Evolutionary conservation across 2,888 invertebrate species (phyloP), one percentile per base, ranked within the genome.

Genomic region (Perdita meconis): DNA sequence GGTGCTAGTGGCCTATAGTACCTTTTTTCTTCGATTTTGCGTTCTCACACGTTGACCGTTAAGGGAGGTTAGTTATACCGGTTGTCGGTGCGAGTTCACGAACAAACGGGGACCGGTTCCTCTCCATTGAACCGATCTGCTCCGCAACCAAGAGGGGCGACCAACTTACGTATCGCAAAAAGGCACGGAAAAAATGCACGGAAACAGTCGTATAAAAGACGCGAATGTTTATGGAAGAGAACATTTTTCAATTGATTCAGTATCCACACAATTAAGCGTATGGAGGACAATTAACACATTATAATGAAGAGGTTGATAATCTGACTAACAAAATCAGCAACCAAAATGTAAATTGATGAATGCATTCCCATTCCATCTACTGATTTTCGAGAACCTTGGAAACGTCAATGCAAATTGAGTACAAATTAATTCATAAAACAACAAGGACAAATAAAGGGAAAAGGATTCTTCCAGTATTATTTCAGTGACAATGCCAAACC

Each of bases 61-160:
- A 88, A 83, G 87, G 80, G 81, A 89, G 89, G 89, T 89, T 87
- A 89, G 89, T 89, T 89, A 89, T 88, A 89, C 89, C 87, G 87
- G 88, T 89, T 88, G 81, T 53, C 78, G 81, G 74, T 79, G 67
- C 64, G 86, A 81, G 66, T 87, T 86, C 82, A 80, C 77, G 80
- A 86, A 81, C 84, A 83, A 84, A 80, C 75, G 75, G 60, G 71
- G 84, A 89, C 89, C 89, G 88, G 89, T 89, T 89, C 77, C 75
- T 76, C 77, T 82, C 83, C 89, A 88, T 88, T 87, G 86, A 82
- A 85, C 76, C 85, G 78, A 84, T 77, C 74, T 74, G 26, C 57
- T 50, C 78, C 44, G 34, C 47, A 50, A 76, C 66, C 71, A 10
- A 50, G 59, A n/a, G 57, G 76, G 67, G 59, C 77, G 72, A 53